Conservation (phyloP, 1,140 invertebrate genomes). For the Caenorhabditis remanei region DNA sequence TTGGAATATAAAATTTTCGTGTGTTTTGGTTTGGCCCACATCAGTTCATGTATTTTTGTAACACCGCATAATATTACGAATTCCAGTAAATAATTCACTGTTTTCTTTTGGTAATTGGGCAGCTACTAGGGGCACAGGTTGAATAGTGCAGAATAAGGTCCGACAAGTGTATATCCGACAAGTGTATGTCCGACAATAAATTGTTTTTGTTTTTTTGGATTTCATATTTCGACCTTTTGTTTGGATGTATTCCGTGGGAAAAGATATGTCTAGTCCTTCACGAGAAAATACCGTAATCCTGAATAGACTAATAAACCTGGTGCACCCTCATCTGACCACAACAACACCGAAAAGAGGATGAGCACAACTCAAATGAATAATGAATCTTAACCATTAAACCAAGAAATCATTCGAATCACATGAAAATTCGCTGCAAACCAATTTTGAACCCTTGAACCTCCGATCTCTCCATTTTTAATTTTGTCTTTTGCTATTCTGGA, state of each 20-base stretch:
- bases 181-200: too few relatives aligned
- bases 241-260: too few relatives aligned
- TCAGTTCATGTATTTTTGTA: background rate
- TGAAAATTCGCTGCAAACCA: background rate
- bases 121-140: background rate
- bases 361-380: too few relatives aligned
- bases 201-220: too few relatives aligned
- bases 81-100: background rate
- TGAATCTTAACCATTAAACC: background rate
- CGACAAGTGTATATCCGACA: too few relatives aligned
- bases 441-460: background rate
- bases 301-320: too few relatives aligned
- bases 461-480: background rate
- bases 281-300: too few relatives aligned
- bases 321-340: too few relatives aligned
- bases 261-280: too few relatives aligned
- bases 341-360: too few relatives aligned
- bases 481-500: background rate
- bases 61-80: background rate
- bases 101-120: background rate
- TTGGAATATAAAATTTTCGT: background rate
- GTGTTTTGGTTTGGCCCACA: background rate
- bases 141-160: background rate
- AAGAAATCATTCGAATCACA: background rate
- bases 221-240: too few relatives aligned